Evolutionary conservation across 2,888 invertebrate species (phyloP).

Genomic region (Diloba caeruleocephala): DNA sequence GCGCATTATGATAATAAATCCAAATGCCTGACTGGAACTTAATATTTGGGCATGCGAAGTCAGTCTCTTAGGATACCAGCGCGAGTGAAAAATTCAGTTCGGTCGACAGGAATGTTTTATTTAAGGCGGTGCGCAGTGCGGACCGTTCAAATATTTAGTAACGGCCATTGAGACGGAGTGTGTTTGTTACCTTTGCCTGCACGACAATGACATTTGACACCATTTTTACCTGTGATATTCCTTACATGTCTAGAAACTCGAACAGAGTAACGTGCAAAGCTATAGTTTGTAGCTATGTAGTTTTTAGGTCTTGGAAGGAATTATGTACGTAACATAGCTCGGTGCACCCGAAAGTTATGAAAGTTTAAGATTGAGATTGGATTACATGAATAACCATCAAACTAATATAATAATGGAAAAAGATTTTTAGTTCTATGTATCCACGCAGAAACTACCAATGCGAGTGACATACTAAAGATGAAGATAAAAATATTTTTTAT

Average conservation of each 20-base stretch:
- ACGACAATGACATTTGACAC: slow-evolving; percentile 53
- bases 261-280: too few species aligned
- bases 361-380: too few species aligned
- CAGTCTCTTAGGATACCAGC: slow-evolving; percentile 62
- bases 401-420: too few species aligned
- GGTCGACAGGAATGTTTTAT: slow-evolving; percentile 80
- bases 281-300: too few species aligned
- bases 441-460: too few species aligned
- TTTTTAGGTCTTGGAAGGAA: too few species aligned
- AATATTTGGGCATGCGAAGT: slow-evolving; percentile 36
- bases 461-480: too few species aligned
- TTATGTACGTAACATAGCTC: too few species aligned
- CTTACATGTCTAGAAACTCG: slow-evolving; percentile 11
- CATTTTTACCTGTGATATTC: slow-evolving; percentile 44
- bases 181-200: slow-evolving; percentile 66
- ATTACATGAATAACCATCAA: too few species aligned
- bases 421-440: too few species aligned
- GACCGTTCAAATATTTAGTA: slow-evolving; percentile 80
- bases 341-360: too few species aligned
- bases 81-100: slow-evolving; percentile 80
- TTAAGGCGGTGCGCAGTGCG: slow-evolving; percentile 80
- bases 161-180: slow-evolving; percentile 72
- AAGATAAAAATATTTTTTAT: too few species aligned
- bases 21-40: slow-evolving; percentile 30
- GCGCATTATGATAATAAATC: slow-evolving; percentile 47